A percentile compares a stretch with the other conserved stretches of the same genome.
phyloP scores from a whole-genome alignment of 2,113 vertebrate genomes.

The Periophthalmus modestus region DNA sequence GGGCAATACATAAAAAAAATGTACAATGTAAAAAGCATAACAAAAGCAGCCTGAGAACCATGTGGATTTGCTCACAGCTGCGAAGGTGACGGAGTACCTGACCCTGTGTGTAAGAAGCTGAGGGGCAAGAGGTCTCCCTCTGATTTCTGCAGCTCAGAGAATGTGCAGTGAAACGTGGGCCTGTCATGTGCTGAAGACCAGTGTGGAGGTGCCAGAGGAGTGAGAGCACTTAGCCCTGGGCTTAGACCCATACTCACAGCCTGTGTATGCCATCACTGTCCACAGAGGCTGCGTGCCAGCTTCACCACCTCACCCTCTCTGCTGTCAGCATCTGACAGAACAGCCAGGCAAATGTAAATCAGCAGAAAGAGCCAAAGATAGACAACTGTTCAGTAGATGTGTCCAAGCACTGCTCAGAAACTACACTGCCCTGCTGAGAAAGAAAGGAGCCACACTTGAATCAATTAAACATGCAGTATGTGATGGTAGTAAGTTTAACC shows the following conservation, averaged over 20 bases:
- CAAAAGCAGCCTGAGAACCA: constrained; percentile 39
- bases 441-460: not conserved
- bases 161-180: constrained; percentile 53
- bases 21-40: constrained; percentile 31
- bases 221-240: constrained; percentile 37
- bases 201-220: constrained; percentile 47
- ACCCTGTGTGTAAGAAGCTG: constrained; percentile 15
- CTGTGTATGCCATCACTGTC: constrained; percentile 52
- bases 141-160: constrained; percentile 49
- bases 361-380: constrained; percentile 67
- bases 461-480: not conserved
- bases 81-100: constrained; percentile 54
- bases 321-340: constrained; percentile 62
- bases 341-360: constrained; percentile 61
- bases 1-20: not conserved
- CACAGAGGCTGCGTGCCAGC: constrained; percentile 53
- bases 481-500: not conserved
- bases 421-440: not conserved
- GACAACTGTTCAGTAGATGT: constrained; percentile 39
- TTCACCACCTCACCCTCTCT: constrained; percentile 57
- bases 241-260: constrained; percentile 51
- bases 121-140: constrained; percentile 31
- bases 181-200: constrained; percentile 54
- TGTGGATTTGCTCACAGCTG: constrained; percentile 52
- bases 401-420: constrained; percentile 4